phyloP scores from a whole-genome alignment of 2,888 invertebrate genomes.

The Zonitis immaculata region DNA sequence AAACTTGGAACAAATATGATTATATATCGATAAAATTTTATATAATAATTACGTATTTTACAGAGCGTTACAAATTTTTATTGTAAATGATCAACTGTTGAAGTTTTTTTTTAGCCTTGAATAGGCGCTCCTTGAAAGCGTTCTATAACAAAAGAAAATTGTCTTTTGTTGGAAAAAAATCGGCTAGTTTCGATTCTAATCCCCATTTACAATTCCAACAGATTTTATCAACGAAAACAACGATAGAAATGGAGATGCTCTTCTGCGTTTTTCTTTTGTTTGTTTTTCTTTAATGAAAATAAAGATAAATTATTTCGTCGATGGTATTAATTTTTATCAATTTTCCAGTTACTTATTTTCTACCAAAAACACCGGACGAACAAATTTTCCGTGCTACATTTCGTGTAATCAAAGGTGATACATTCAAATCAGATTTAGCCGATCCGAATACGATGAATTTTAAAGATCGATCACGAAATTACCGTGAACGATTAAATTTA shows the following conservation, averaged over 20 bases:
- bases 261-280: no score
- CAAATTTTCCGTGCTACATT: slow-evolving; percentile 80
- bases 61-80: not conserved
- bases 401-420: slow-evolving; percentile 64
- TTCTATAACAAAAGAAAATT: not conserved
- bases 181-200: not conserved
- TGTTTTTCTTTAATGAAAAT: no score
- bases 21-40: not conserved
- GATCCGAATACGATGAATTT: slow-evolving; percentile 66
- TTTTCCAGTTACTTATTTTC: slow-evolving; percentile 65
- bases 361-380: slow-evolving; percentile 68
- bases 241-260: no score
- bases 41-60: not conserved
- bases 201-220: not conserved
- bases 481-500: slow-evolving; percentile 70
- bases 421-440: slow-evolving; percentile 63
- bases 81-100: not conserved
- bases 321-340: no score
- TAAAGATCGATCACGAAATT: slow-evolving; percentile 66
- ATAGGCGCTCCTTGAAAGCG: not conserved
- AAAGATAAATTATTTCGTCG: no score
- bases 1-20: no score
- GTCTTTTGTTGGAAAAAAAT: not conserved
- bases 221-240: no score
- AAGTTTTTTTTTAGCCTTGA: not conserved